These are phyloP conservation scores for Ormyrus nitidulus DNA, from an alignment of 2,888 invertebrate species.

Conservation along the genomic window DNA sequence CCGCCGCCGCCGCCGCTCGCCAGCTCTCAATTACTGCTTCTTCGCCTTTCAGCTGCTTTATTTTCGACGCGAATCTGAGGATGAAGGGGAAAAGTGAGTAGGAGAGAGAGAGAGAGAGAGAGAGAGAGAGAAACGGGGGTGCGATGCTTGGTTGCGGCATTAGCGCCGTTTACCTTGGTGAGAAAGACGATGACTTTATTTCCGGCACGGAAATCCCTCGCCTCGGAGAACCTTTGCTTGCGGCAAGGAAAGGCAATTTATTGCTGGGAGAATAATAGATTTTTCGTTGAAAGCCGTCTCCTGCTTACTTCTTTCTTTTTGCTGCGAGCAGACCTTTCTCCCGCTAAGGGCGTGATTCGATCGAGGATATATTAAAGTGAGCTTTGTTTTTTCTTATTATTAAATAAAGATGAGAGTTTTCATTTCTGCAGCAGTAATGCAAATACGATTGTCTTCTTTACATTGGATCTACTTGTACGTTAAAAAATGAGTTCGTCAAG, in stretches of 20 bases:
- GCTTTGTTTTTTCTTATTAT: constrained; percentile 47
- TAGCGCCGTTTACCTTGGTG: constrained; percentile 47
- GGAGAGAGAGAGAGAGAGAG: not conserved
- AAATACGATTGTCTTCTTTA: too few relatives aligned
- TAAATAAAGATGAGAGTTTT: constrained; percentile 23
- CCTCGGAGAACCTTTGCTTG: constrained; percentile 30
- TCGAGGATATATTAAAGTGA: constrained; percentile 63
- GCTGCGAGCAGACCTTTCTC: not conserved
- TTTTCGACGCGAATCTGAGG: not conserved
- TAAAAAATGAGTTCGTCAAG: too few relatives aligned
- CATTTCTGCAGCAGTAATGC: not conserved
- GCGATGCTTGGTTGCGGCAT: constrained; percentile 33
- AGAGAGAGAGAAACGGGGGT: not conserved
- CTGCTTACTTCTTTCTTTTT: not conserved
- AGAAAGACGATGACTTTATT: constrained; percentile 50
- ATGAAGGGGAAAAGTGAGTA: not conserved
- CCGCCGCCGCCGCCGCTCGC: not conserved
- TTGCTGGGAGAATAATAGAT: constrained; percentile 51
- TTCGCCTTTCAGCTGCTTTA: not conserved
- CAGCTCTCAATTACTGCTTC: not conserved
- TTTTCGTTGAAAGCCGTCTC: constrained; percentile 25
- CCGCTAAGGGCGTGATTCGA: constrained; percentile 27
- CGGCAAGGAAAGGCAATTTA: constrained; percentile 48
- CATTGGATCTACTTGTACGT: too few relatives aligned
- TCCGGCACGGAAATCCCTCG: constrained; percentile 45